Base-by-base conservation (phyloP, 2,113 vertebrate genomes). In the Peromyscus polionotus region DNA sequence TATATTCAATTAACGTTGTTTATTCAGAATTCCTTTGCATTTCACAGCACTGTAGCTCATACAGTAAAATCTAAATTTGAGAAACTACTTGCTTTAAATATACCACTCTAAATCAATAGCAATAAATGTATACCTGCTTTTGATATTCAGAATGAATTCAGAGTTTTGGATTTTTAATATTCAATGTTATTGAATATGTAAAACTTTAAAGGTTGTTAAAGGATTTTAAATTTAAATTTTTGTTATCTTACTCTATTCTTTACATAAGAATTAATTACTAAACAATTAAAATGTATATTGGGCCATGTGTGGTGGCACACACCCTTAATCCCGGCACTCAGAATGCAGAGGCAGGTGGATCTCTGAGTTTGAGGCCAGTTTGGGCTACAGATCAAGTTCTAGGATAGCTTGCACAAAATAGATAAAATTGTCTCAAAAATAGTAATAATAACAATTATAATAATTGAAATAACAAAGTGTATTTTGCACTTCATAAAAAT, bases 1-100 rank as follows among this genome's bases (percentile, higher is more conserved):
- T 73, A 39, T 86, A 79, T 91, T 91, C 91, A 96, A 95, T 88
- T 77, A 88, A 24, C 7, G 42, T 28, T 90, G 16, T 90, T 92
- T 92, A 39, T 22, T 73, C 93, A 10, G 22, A 90, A 91, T 57
- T 65, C 5, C 5, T 92, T 73, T 95, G 22, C 3, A 90, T 77
- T 92, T 92, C 65, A 73, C 88, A 73, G 68, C 11, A 81, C 19
- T 83, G 3, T 45, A 1, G 51, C 92, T 88, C 31, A 95, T 57
- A 54, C 16, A 45, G 84, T 26, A 85, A 61, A 14, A 88, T 80
- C 88, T 68, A 73, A 92, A 92, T 67, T 14, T 93, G 24, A 83
- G 91, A 94, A 95, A 68, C 16, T 73, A 92, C 14, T 90, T 76
- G 33, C 16, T 77, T 28, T 70, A 20, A 67, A 90, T 75, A 1